Evolutionary conservation across 92 coral and sea anemone species (phyloP), one percentile per base, ranked within the genome.

Genomic region (Desmophyllum pertusum): DNA sequence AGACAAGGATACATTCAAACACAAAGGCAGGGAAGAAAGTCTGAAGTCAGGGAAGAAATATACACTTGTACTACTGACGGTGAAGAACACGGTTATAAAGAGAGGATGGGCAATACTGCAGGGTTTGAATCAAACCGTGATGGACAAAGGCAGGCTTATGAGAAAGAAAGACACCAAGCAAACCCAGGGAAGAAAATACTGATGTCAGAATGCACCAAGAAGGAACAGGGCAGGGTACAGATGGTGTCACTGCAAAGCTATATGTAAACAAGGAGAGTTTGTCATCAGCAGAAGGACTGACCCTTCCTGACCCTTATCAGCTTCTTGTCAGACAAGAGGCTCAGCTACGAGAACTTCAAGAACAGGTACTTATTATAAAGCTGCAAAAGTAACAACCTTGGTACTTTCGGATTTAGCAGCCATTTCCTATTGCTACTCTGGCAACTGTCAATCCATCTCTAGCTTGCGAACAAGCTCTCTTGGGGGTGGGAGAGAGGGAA

Each of bases 301-400:
- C 80, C 10, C 81, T 61, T 40, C 89, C 88, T 10, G 93, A 93
- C 52, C 95, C 90, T 17, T 87, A 91, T 53, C 88, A 84, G 3
- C 41, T 94, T 86, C 89, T 91, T 67, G 86, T 80, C 82, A 84
- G 74, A 65, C 95, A 89, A 69, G 90, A 92, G 59, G 81, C 84
- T 27, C 98, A 94, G 66, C 77, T 94, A 33, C 73, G 87, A 30
- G 88, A 87, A 33, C 84, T 94, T 30, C 98, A 91, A 41, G 92
- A 89, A 52, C 95, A 94, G 93, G 95, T 89, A 81, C 31, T 59
- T 2, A 6, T 50, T 13, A 6, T 45, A 45, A 45, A 45, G 51
- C 7, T 45, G 6, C 13, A 13, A 13, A 45, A 45, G 6, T n/a
- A 45, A 45, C 13, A 45, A 45, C 51, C 51, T 45, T n/a, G n/a